Evolutionary conservation across 2,113 vertebrate genomes (phyloP), one percentile per base, ranked within the genome.

Genomic region (Oreotrochilus melanogaster): DNA sequence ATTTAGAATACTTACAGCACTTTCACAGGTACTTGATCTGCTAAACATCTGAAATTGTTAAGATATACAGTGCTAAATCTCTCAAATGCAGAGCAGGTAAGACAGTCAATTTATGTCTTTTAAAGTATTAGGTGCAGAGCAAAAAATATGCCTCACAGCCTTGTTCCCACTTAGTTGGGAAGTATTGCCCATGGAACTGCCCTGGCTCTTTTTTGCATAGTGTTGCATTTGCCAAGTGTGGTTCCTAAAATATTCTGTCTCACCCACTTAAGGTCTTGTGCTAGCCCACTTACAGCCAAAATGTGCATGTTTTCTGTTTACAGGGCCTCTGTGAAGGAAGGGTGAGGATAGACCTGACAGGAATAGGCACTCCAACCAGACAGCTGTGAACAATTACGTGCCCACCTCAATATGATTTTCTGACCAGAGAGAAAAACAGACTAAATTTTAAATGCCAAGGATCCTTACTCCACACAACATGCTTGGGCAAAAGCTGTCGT

Each of bases 201-300:
- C 64, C 85, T 67, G 91, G 43, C 65, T 96, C 25, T 25, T 10
- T 81, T 95, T 35, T 62, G 79, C 66, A 80, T 14, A 21, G 27
- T 33, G 58, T 13, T 66, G 24, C 48, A 69, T 74, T n/a, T 94
- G 79, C 79, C 95, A 92, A 79, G 50, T 48, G 45, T 78, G 58
- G 87, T 93, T 95, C 82, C 79, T 93, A 79, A 94, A 86, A 90
- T 58, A 96, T 94, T 97, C 73, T 92, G 76, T 92, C 88, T 96
- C 78, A 93, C 62, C 61, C 64, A 83, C 75, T 65, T 83, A 85
- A 43, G 71, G 92, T 45, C 86, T 92, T 61, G 22, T 50, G 57
- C 50, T 88, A 73, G 65, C 53, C 78, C 1, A 0, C 71, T 88
- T 75, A 91, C 58, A 91, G 92, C 54, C 78, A 89, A 74, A 58